Conservation (phyloP, 2,888 invertebrate species). For the Microplitis manilae region DNA sequence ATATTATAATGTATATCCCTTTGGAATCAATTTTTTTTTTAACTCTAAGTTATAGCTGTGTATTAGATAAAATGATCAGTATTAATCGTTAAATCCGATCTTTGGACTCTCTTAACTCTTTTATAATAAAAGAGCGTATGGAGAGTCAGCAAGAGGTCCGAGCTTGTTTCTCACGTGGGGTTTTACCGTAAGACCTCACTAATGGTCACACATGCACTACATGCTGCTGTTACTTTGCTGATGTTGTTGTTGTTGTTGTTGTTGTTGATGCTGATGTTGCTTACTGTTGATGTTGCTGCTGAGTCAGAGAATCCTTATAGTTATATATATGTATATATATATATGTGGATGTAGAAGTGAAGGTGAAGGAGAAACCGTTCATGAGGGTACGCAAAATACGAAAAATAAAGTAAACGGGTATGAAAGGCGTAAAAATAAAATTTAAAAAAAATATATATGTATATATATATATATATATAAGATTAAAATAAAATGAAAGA, state of each 20-base stretch:
- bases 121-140: background rate
- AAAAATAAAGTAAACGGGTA: conserved; percentile 15
- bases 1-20: conserved; percentile 7
- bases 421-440: conserved; percentile 21
- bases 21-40: background rate
- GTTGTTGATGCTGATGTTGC: background rate
- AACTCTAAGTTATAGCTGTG: background rate
- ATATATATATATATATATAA: background rate
- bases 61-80: conserved; percentile 15
- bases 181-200: conserved; percentile 28
- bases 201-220: conserved; percentile 3
- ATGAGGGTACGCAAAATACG: background rate
- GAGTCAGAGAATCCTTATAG: background rate
- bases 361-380: conserved; percentile 5
- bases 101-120: conserved; percentile 9
- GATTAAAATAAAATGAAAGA: conserved; percentile 4
- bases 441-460: conserved; percentile 7
- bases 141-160: conserved; percentile 22
- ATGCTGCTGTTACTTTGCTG: too few species aligned
- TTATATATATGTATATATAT: background rate
- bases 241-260: too few species aligned
- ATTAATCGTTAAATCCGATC: conserved; percentile 24
- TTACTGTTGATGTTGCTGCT: background rate
- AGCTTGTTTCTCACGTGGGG: conserved; percentile 21
- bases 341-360: background rate